Conservation (phyloP, 2,113 vertebrate species). For the Chascanopsetta lugubris region DNA sequence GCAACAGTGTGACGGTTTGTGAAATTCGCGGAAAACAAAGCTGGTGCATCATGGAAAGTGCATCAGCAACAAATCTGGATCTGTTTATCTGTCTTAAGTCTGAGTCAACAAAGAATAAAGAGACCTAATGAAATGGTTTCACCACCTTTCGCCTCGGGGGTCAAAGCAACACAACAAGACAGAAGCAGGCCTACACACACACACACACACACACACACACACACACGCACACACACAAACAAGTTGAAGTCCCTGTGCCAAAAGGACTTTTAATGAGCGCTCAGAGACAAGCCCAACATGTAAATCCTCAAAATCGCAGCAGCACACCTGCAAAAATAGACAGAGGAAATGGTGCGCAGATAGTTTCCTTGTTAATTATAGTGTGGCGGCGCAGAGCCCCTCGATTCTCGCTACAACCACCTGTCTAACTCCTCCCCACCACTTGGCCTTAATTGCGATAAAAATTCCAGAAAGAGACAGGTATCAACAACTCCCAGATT, state of each 20-base stretch:
- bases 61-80: constrained; percentile 12
- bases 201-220: constrained; percentile 48
- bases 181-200: constrained; percentile 57
- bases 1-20: background rate
- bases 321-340: constrained; percentile 84
- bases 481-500: constrained; percentile 78
- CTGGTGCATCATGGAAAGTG: background rate
- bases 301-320: constrained; percentile 67
- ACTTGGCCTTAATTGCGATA: constrained; percentile 70
- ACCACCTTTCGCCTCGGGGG: constrained; percentile 56
- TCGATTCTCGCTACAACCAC: constrained; percentile 71
- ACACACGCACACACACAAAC: constrained; percentile 25
- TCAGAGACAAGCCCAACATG: constrained; percentile 42
- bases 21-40: background rate
- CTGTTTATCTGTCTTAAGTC: constrained; percentile 39
- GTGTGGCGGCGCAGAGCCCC: constrained; percentile 60
- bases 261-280: constrained; percentile 46
- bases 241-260: constrained; percentile 26
- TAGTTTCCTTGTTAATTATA: constrained; percentile 83
- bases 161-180: constrained; percentile 56
- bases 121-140: constrained; percentile 55
- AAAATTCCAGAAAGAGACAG: constrained; percentile 75
- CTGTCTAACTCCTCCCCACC: constrained; percentile 75
- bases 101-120: constrained; percentile 38
- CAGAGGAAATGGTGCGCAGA: constrained; percentile 77